phyloP scores from a whole-genome alignment of 2,797 vertebrate species.

The Allobates femoralis region DNA sequence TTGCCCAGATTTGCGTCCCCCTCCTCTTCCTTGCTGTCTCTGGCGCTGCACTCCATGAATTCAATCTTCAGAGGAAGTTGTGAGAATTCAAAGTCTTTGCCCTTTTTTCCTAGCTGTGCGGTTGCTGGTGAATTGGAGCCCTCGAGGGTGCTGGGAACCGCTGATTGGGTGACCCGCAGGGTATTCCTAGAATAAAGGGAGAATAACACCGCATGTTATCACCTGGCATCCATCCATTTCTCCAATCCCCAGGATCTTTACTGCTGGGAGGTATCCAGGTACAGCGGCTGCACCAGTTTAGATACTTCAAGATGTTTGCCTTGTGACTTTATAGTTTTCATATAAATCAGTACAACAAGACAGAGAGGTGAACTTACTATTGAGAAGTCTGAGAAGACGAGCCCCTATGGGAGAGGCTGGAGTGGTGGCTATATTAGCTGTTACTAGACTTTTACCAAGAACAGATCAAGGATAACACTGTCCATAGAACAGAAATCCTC shows the following conservation, averaged over 20 bases:
- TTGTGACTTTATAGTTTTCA: too few species aligned
- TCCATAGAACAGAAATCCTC: too few species aligned
- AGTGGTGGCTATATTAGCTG: too few species aligned
- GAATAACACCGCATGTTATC: neutral
- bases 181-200: constrained; percentile 83
- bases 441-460: too few species aligned
- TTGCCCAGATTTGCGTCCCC: constrained; percentile 79
- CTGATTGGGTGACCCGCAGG: constrained; percentile 89
- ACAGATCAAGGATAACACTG: too few species aligned
- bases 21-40: constrained; percentile 81
- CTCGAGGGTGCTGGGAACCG: constrained; percentile 90
- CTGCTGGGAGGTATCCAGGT: neutral
- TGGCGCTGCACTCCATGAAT: constrained; percentile 92
- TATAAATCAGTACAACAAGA: too few species aligned
- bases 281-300: too few species aligned
- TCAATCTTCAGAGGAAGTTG: constrained; percentile 91
- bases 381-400: too few species aligned
- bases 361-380: too few species aligned
- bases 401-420: too few species aligned
- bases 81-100: constrained; percentile 95
- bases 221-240: neutral
- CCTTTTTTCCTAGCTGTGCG: constrained; percentile 89
- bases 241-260: neutral
- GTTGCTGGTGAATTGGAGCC: constrained; percentile 74
- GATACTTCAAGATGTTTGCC: too few species aligned